Percentiles rank a stretch among this genome's conserved stretches.
These are phyloP conservation scores for Tetraodon nigroviridis DNA, from an alignment of 2,113 vertebrate genomes.

Conservation along the genomic window DNA sequence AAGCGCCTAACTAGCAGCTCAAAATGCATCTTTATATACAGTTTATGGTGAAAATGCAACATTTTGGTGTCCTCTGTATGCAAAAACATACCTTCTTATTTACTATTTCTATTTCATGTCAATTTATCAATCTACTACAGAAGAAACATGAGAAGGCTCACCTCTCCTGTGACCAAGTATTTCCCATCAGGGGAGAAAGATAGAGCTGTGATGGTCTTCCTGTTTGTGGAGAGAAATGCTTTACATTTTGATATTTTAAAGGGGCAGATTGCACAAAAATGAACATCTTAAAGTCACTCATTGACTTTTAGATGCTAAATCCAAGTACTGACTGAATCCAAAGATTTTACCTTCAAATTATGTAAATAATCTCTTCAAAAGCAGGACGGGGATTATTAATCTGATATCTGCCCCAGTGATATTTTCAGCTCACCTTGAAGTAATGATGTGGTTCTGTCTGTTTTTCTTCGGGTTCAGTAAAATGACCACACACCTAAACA, in stretches of 20 bases:
- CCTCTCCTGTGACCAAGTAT: constrained; percentile 97
- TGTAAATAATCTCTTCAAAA: too few relatives aligned
- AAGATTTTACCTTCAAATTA: too few relatives aligned
- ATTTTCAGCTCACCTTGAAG: constrained; percentile 81
- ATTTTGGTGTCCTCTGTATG: too few relatives aligned
- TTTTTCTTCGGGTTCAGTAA: constrained; percentile 90
- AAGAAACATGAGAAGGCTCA: constrained; percentile 64
- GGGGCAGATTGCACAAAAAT: too few relatives aligned
- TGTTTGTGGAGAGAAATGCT: constrained; percentile 52
- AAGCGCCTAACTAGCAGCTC: neutral
- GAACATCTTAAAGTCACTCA: too few relatives aligned
- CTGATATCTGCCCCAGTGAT: neutral
- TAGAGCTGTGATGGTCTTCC: constrained; percentile 92
- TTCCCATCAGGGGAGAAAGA: constrained; percentile 95
- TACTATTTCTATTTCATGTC: too few relatives aligned
- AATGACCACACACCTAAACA: constrained; percentile 88
- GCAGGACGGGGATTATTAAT: too few relatives aligned
- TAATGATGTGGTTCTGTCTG: constrained; percentile 90
- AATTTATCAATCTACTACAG: neutral
- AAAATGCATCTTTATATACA: too few relatives aligned
- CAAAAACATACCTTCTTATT: too few relatives aligned
- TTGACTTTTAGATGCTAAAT: too few relatives aligned
- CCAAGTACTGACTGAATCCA: too few relatives aligned
- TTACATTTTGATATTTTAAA: neutral
- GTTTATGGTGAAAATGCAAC: too few relatives aligned